Evolutionary conservation across 2,113 vertebrate genomes (phyloP), one percentile per base, ranked within the genome.

Genomic region (Phasianus colchicus): DNA sequence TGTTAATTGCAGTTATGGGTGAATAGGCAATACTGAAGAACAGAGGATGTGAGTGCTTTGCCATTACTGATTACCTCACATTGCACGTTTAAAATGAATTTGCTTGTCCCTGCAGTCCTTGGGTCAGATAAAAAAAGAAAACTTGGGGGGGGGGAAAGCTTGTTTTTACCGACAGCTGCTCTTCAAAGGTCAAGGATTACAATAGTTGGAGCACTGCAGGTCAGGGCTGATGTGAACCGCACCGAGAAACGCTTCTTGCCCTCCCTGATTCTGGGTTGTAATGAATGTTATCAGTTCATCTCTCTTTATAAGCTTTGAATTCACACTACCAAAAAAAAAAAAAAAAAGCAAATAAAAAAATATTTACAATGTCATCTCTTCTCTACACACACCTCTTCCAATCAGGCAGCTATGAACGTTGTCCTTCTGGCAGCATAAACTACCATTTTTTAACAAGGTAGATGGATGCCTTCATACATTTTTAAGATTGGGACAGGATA

Each of bases 371-470:
- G 93, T 67, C 96, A 93, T 94, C 83, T 82, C 76, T 87, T 52
- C 77, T 63, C 85, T 89, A 83, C 82, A 92, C 89, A 88, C 86
- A 94, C 88, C 88, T 93, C 89, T 96, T 94, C 85, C 89, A 94
- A 96, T 84, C 74, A 94, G 95, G 90, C 92, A 89, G 72, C 78
- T 92, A 89, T 93, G 96, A 96, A 93, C 96, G 81, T 75, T 96
- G 96, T 94, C 88, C 88, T 96, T 77, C 80, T 69, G 77, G 92
- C 42, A 95, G 96, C 96, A 96, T 74, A 94, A 96, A 96, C 88
- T 95, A 92, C 94, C 76, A 88, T 91, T 94, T 96, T 93, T 92
- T 95, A 95, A 96, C 86, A 96, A 92, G 91, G 92, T 94, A 86
- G 91, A 94, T 78, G 86, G 93, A 97, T 95, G 89, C 66, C 80